phyloP scores from a whole-genome alignment of 2,113 vertebrate genomes.

The Dromaius novaehollandiae region DNA sequence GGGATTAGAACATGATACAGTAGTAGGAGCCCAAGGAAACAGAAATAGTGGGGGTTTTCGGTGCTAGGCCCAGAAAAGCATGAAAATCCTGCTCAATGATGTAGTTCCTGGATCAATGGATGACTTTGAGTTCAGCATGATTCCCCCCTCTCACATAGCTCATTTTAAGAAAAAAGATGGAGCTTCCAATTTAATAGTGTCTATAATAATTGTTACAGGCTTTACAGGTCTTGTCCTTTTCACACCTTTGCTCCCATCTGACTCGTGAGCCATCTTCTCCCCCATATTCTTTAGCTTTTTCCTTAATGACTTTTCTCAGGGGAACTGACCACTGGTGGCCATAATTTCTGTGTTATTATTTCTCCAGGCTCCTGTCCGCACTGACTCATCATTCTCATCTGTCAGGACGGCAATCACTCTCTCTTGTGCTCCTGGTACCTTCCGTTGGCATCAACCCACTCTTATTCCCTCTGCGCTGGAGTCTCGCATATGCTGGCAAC shows the following conservation, averaged over 20 bases:
- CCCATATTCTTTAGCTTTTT: neutral
- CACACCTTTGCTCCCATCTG: neutral
- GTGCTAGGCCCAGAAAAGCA: neutral
- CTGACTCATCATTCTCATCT: neutral
- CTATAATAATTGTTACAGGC: neutral
- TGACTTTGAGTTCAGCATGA: neutral
- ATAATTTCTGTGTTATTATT: neutral
- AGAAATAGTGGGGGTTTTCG: neutral
- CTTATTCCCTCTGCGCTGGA: neutral
- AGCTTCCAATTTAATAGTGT: neutral
- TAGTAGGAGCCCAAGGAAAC: neutral
- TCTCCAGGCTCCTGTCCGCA: neutral
- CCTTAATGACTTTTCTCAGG: neutral
- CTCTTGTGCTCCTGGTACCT: rapidly evolving
- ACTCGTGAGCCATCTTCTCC: neutral
- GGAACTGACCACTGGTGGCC: neutral
- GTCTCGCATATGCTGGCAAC: neutral
- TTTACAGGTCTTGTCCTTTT: neutral
- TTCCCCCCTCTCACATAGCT: neutral
- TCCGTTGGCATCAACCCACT: neutral
- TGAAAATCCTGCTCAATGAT: neutral
- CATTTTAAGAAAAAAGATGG: neutral
- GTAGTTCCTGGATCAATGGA: neutral
- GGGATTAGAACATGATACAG: neutral
- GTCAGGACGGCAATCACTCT: neutral